These are phyloP conservation scores for Zaprionus tsacasi DNA, from an alignment of 1,140 invertebrate species.

Conservation along the genomic window DNA sequence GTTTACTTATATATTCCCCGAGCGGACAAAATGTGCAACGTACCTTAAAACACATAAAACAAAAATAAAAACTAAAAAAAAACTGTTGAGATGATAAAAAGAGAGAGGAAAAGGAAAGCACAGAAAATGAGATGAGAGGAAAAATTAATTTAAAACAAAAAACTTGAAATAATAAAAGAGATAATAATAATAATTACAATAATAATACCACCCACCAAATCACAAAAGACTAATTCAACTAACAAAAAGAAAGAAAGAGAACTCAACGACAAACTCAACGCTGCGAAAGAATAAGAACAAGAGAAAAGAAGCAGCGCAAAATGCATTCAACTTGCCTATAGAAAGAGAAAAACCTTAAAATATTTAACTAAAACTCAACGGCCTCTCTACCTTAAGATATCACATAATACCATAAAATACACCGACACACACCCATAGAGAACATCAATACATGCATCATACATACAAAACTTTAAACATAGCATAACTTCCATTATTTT, in stretches of 20 bases:
- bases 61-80: conserved; percentile 43
- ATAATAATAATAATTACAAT: conserved; percentile 40
- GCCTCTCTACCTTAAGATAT: conserved; percentile 70
- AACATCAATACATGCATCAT: conserved; percentile 31
- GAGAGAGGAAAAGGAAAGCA: not conserved
- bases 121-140: conserved; percentile 15
- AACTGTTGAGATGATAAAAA: conserved; percentile 41
- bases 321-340: conserved; percentile 72
- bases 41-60: conserved; percentile 64
- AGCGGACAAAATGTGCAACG: conserved; percentile 80
- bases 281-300: conserved; percentile 52
- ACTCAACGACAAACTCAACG: conserved; percentile 75
- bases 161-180: conserved; percentile 15
- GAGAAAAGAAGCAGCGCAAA: conserved; percentile 59
- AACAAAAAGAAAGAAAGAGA: conserved; percentile 37
- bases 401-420: conserved; percentile 21
- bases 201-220: conserved; percentile 76
- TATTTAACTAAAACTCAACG: conserved; percentile 46
- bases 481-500: conserved; percentile 76
- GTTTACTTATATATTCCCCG: conserved; percentile 68
- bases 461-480: conserved; percentile 25
- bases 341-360: conserved; percentile 33
- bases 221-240: conserved; percentile 78
- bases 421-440: conserved; percentile 34
- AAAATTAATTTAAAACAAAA: conserved; percentile 27